Percentiles rank a stretch among this genome's conserved stretches.
phyloP scores from a whole-genome alignment of 2,888 invertebrate genomes.

The Sisyra terminalis region DNA sequence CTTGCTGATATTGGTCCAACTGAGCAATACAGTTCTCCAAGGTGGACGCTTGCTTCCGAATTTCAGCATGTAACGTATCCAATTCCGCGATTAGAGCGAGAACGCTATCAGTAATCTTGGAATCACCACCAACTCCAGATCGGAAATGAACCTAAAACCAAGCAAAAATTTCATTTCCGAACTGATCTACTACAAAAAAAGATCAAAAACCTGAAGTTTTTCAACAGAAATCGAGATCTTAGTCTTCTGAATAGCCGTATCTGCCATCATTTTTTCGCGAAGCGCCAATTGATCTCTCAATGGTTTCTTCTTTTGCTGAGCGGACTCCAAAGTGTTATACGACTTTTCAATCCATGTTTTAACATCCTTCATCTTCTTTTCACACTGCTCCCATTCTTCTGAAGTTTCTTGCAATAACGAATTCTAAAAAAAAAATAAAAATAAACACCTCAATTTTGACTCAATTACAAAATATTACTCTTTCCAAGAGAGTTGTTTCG shows the following conservation, averaged over 20 bases:
- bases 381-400: constrained; percentile 94
- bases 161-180: constrained; percentile 3
- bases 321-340: constrained; percentile 54
- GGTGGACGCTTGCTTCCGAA: constrained; percentile 45
- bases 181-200: background rate
- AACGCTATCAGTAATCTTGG: constrained; percentile 54
- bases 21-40: constrained; percentile 65
- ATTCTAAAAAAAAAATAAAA: constrained; percentile 39
- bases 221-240: constrained; percentile 80
- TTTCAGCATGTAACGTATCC: constrained; percentile 41
- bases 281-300: constrained; percentile 72
- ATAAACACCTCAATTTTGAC: background rate
- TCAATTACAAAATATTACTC: constrained; percentile 37
- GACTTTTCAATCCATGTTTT: constrained; percentile 82
- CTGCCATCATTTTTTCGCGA: constrained; percentile 73
- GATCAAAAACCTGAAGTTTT: constrained; percentile 60
- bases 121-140: constrained; percentile 66
- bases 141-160: constrained; percentile 65
- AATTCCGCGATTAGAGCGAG: constrained; percentile 51
- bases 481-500: constrained; percentile 69
- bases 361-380: constrained; percentile 82
- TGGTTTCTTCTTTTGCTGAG: constrained; percentile 73
- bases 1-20: constrained; percentile 75
- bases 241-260: constrained; percentile 76
- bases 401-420: constrained; percentile 78